Percentiles rank a stretch among this genome's conserved stretches.
Evolutionary conservation across 30 jellyfish, hydroid and myxozoan genomes (phyloP).

Genomic region (Pseudorhiza aurosa): DNA sequence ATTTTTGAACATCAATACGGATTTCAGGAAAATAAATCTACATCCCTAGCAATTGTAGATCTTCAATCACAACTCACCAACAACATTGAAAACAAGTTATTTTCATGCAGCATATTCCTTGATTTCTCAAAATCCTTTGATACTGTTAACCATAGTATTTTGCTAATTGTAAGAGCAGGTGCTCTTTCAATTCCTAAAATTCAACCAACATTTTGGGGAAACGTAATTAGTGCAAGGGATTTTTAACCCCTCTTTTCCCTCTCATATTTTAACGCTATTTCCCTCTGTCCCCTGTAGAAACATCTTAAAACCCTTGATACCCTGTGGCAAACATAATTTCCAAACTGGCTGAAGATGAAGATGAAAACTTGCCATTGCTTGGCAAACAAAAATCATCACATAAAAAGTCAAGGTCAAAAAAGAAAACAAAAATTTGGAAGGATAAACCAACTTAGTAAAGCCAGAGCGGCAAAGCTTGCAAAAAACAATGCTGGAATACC

Average conservation of each 20-base stretch:
- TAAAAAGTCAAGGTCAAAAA: background rate
- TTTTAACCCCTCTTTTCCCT: background rate
- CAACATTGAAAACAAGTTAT: too few species aligned
- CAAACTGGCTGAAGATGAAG: background rate
- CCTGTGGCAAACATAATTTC: background rate
- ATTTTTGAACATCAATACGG: too few species aligned
- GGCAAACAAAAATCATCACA: background rate
- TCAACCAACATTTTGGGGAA: background rate
- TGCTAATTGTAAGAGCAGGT: background rate
- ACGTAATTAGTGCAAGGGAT: background rate
- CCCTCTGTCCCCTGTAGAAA: slow-evolving; percentile 2
- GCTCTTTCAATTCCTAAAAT: background rate
- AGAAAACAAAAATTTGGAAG: background rate
- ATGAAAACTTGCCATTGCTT: background rate
- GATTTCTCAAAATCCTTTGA: too few species aligned
- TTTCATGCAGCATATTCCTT: too few species aligned
- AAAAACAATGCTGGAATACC: background rate
- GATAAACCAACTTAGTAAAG: background rate
- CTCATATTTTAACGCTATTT: background rate
- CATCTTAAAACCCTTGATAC: slow-evolving; percentile 3
- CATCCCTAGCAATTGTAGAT: too few species aligned
- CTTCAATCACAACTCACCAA: too few species aligned
- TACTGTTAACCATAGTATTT: too few species aligned
- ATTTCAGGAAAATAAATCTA: too few species aligned
- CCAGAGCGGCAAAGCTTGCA: background rate